Percentiles rank a stretch among this genome's conserved stretches.
phyloP scores from a whole-genome alignment of 2,113 vertebrate genomes.

The Gymnorhina tibicen region DNA sequence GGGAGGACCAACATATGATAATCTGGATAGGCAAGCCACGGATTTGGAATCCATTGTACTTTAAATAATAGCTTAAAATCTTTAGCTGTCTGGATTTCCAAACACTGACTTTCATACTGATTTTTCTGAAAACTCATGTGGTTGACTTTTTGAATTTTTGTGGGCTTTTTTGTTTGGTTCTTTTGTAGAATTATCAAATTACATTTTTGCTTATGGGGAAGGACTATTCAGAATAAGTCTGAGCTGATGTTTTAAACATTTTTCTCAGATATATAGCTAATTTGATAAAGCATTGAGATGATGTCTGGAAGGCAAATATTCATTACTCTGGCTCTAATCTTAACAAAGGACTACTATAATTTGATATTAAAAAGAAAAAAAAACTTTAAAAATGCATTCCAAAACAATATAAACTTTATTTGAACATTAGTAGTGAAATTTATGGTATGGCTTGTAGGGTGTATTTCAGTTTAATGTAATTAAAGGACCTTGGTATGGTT shows the following conservation, averaged over 20 bases:
- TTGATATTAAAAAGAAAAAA: neutral
- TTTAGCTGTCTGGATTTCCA: neutral
- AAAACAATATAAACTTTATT: neutral
- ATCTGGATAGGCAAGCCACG: neutral
- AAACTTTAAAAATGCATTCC: neutral
- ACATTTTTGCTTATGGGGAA: neutral
- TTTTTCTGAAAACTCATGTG: neutral
- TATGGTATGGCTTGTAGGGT: neutral
- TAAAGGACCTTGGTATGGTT: neutral
- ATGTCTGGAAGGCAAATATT: neutral
- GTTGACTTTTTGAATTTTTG: neutral
- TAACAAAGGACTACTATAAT: neutral
- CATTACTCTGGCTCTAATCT: neutral
- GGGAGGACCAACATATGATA: neutral
- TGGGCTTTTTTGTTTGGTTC: neutral
- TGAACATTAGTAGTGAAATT: neutral
- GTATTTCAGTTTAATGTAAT: neutral
- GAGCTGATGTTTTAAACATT: neutral
- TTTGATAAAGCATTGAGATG: neutral
- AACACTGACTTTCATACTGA: neutral
- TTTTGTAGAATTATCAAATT: neutral
- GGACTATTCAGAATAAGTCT: neutral
- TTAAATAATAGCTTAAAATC: neutral
- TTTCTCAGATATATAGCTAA: neutral
- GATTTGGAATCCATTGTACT: neutral